Evolutionary conservation across 53 echinoderm and acorn worm species (phyloP).

Genomic region (Crossaster papposus): DNA sequence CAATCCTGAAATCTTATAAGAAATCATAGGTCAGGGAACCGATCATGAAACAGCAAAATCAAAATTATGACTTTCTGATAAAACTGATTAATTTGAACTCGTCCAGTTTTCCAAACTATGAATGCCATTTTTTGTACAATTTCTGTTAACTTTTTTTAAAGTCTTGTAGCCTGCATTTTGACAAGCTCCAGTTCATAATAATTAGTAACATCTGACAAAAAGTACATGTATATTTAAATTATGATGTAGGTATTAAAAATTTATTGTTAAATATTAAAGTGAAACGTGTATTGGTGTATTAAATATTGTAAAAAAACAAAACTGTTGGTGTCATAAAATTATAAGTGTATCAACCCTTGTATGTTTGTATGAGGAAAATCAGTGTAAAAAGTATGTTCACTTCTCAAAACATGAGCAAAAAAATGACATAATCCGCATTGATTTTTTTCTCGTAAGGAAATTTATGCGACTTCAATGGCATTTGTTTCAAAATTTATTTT

Average conservation of each 20-base stretch:
- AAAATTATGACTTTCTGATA: neutral
- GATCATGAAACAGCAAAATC: too few relatives aligned
- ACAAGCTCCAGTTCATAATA: slow-evolving; percentile 18
- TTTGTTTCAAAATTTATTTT: neutral
- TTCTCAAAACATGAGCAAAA: neutral
- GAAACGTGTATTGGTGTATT: slow-evolving; percentile 40
- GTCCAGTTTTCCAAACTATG: slow-evolving; percentile 25
- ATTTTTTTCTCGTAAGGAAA: neutral
- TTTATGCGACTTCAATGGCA: neutral
- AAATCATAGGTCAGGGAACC: too few relatives aligned
- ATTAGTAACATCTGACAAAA: slow-evolving; percentile 24
- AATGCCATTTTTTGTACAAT: slow-evolving; percentile 44
- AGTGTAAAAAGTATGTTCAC: neutral
- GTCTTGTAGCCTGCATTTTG: slow-evolving; percentile 16
- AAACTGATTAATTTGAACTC: neutral
- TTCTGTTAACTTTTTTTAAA: slow-evolving; percentile 20
- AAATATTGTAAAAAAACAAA: slow-evolving; percentile 37
- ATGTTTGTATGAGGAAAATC: neutral
- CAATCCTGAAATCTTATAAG: too few relatives aligned
- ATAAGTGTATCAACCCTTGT: slow-evolving; percentile 17
- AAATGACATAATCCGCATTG: neutral
- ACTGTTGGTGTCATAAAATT: slow-evolving; percentile 21
- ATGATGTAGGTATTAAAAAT: slow-evolving; percentile 53
- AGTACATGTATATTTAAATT: slow-evolving; percentile 58
- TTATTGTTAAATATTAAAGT: slow-evolving; percentile 32